Conservation (phyloP, 2,113 vertebrate genomes). For the Aptenodytes forsteri region DNA sequence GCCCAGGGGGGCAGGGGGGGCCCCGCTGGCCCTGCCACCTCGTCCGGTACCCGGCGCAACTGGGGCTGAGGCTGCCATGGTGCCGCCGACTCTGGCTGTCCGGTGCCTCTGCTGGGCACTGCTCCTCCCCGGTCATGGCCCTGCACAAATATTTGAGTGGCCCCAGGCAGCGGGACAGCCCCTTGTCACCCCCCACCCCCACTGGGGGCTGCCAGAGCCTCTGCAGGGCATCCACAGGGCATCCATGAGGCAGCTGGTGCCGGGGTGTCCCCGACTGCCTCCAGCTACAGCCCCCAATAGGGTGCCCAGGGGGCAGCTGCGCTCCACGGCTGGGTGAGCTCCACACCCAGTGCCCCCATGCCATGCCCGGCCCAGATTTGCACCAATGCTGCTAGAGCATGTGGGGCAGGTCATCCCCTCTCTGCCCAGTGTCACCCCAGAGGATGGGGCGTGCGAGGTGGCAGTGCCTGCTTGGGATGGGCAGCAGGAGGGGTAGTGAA, state of each 20-base stretch:
- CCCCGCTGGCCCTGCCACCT: not conserved
- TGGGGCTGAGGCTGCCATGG: not conserved
- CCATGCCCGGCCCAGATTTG: not conserved
- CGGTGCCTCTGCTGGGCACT: not conserved
- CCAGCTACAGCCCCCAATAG: not conserved
- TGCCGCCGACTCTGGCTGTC: fast-evolving
- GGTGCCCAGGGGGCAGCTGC: not conserved
- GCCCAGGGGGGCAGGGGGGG: fast-evolving
- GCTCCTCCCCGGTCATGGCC: not conserved
- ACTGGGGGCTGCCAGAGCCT: not conserved
- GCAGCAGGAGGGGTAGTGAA: not conserved
- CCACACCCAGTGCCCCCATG: fast-evolving
- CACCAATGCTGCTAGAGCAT: fast-evolving
- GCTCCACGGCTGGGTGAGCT: not conserved
- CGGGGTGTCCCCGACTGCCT: not conserved
- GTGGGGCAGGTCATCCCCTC: not conserved
- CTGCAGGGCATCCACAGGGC: not conserved
- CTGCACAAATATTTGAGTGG: not conserved
- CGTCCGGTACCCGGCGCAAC: fast-evolving
- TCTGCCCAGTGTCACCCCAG: not conserved
- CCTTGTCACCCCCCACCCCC: not conserved
- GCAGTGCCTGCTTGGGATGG: not conserved
- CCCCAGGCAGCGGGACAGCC: no score
- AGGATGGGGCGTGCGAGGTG: not conserved
- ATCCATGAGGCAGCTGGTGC: not conserved